Conservation (phyloP, 37 sponge, comb jelly and placozoan species). For the Diacarnus erythraeanus region DNA sequence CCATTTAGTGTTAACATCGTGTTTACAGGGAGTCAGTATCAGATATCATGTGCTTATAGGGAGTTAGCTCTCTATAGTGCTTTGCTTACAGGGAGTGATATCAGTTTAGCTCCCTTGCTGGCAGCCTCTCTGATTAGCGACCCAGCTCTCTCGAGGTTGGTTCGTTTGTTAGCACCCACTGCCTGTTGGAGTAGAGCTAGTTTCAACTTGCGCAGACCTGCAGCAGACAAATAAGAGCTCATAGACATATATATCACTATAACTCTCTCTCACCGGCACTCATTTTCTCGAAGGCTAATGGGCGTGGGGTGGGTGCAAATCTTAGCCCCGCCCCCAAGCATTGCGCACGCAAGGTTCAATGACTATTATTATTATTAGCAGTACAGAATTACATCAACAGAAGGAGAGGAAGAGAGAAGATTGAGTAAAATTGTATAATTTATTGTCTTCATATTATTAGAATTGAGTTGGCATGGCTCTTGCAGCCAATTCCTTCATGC, state of each 20-base stretch:
- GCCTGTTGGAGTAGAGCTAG: slow-evolving; percentile 84
- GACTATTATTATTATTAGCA: no score
- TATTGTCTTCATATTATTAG: neutral
- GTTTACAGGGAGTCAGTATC: neutral
- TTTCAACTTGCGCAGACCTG: slow-evolving; percentile 45
- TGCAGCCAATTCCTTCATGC: slow-evolving; percentile 9
- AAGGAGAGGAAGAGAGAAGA: neutral
- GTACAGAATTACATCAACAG: neutral
- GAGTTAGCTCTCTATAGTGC: neutral
- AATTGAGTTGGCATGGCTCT: neutral
- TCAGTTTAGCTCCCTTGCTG: slow-evolving; percentile 75
- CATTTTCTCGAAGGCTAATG: no score
- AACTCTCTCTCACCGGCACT: no score
- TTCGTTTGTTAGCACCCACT: slow-evolving; percentile 77
- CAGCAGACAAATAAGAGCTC: neutral
- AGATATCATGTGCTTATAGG: no score
- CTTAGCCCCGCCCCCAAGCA: neutral
- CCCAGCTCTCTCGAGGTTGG: slow-evolving; percentile 73
- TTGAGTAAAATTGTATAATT: neutral
- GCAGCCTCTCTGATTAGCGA: slow-evolving; percentile 74
- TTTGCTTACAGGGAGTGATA: slow-evolving; percentile 81
- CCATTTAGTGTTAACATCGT: neutral
- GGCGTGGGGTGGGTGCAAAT: neutral
- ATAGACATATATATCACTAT: no score
- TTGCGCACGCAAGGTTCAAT: neutral